Evolutionary conservation across 2,888 invertebrate species (phyloP).

Genomic region (Cenopis cana): DNA sequence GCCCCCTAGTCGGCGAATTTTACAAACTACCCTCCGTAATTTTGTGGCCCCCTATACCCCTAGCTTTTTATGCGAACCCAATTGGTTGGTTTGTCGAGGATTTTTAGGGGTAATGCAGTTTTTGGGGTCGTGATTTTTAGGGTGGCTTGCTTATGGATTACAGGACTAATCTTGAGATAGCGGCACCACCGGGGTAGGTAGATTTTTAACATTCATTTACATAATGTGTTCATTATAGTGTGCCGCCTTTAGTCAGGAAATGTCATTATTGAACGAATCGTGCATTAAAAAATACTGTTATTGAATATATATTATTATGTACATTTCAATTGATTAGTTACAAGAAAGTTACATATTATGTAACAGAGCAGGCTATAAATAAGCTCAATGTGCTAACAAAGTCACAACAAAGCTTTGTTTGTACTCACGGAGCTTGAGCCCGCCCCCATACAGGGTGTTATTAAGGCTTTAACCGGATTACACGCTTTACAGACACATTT

Average conservation of each 20-base stretch:
- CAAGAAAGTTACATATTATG: not conserved
- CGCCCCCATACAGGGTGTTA: slow-evolving; percentile 55
- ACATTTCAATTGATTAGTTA: not conserved
- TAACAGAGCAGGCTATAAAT: slow-evolving; percentile 15
- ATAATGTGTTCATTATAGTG: slow-evolving; percentile 8
- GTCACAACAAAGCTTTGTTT: slow-evolving; percentile 58
- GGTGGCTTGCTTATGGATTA: slow-evolving; percentile 37
- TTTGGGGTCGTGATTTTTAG: slow-evolving; percentile 38
- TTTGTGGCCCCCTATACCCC: slow-evolving; percentile 68
- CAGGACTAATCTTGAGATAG: slow-evolving; percentile 27
- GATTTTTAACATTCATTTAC: slow-evolving; percentile 3
- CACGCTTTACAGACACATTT: slow-evolving; percentile 34
- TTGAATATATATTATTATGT: not conserved
- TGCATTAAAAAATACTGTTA: not conserved
- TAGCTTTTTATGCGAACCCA: slow-evolving; percentile 67
- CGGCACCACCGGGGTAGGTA: not conserved
- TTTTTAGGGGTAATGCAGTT: slow-evolving; percentile 41
- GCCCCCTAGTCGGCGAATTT: slow-evolving; percentile 74
- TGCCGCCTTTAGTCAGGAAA: not conserved
- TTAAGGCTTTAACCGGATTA: slow-evolving; percentile 41
- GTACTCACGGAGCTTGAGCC: slow-evolving; percentile 66
- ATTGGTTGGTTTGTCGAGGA: slow-evolving; percentile 52
- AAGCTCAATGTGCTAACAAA: slow-evolving; percentile 38
- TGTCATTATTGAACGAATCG: not conserved
- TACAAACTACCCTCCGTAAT: slow-evolving; percentile 80